Percentiles rank a stretch among this genome's conserved stretches.
Conservation (phyloP, 2,888 invertebrate genomes). For the Leptopilina drosophilae region DNA sequence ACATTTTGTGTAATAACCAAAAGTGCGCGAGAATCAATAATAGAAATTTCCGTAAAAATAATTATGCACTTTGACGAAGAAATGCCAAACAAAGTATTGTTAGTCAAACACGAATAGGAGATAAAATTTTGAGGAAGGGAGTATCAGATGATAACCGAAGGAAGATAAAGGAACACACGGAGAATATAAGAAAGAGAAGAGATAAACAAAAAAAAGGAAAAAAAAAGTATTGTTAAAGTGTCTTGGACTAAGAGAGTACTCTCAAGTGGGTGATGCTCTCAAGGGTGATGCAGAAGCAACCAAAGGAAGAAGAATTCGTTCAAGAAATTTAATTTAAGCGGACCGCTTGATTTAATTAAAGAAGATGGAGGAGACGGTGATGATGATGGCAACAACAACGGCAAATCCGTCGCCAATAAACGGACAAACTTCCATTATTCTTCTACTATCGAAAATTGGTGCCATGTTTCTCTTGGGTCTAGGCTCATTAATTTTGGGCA, state of each 20-base stretch:
- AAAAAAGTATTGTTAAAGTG: background rate
- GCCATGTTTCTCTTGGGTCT: conserved; percentile 81
- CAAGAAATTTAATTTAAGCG: conserved; percentile 22
- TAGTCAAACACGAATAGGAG: background rate
- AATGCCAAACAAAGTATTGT: background rate
- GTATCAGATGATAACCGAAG: background rate
- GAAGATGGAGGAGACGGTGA: conserved; percentile 55
- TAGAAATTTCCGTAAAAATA: background rate
- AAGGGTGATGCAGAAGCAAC: conserved; percentile 21
- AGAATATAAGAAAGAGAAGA: background rate
- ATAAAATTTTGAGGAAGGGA: background rate
- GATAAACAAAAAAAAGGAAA: background rate
- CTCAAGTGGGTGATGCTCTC: too few species aligned
- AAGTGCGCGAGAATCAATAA: background rate
- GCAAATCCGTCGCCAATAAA: conserved; percentile 37
- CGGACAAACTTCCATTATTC: conserved; percentile 55
- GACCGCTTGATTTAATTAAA: conserved; percentile 5
- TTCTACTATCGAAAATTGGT: conserved; percentile 80
- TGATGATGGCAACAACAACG: conserved; percentile 4
- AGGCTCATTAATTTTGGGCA: conserved; percentile 80
- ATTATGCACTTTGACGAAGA: background rate
- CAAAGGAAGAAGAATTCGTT: background rate
- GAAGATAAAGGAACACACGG: background rate
- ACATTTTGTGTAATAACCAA: background rate
- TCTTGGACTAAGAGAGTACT: background rate